Base-by-base conservation (phyloP, 2,888 invertebrate species). In the Eulithis prunata region DNA sequence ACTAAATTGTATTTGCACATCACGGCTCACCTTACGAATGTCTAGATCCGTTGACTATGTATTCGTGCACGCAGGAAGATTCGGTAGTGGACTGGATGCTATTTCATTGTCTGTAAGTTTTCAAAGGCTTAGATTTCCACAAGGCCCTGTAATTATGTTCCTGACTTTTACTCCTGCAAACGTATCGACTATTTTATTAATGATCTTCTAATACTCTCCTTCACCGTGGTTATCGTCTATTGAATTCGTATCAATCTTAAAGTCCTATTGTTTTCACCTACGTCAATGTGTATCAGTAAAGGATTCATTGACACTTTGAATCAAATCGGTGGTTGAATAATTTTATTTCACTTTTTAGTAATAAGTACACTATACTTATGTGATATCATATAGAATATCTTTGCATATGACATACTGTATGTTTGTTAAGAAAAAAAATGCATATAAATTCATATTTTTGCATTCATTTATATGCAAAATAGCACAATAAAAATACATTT, bases 231-330 rank as follows among this genome's bases (percentile, higher is more conserved):
- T 74, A 84, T 84, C 61, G 76, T 70, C 79, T 72, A 83, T 84
- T 85, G 71, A 80, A 71, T 71, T 70, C 71, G 66, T 73, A 72
- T 75, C 71, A 67, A 75, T 74, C 74, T 71, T 69, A 69, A 21
- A 21, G 59, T 68, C 80, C 73, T 69, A 86, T 86, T 86, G 86
- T 86, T 74, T 75, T 57, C 36, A 66, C 71, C 79, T 82, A 77
- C 86, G 86, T 86, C 85, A 86, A 68, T 69, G 62, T n/a, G 65
- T 59, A 57, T 73, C 69, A 66, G 51, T 59, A 63, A 54, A 72
- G 70, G 69, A 65, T 66, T 71, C 68, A 72, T 64, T 70, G 64
- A 54, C 60, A 51, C 52, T 57, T 57, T 43, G 14, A 56, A 53
- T 28, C 28, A 13, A 12, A 14, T 38, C 14, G 7, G 46, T 36